Evolutionary conservation across 2,888 invertebrate species (phyloP).

Genomic region (Drosophila gaucha): DNA sequence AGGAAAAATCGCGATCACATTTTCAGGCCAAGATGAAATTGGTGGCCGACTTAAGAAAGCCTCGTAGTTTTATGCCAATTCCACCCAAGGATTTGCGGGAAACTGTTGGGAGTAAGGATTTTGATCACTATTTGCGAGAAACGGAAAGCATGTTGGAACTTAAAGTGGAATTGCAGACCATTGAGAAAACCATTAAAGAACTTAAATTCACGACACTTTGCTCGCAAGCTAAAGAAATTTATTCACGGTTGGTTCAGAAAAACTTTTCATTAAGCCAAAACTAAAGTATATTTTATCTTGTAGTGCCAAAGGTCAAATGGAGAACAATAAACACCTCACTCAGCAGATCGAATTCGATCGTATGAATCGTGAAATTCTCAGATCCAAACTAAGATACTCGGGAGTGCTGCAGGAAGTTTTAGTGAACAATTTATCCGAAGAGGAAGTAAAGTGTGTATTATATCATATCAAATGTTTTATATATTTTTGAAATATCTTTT

Average conservation of each 20-base stretch:
- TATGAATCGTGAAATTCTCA: background rate
- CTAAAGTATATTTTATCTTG: background rate
- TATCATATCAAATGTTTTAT: background rate
- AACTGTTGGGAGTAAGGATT: background rate
- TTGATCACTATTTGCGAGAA: background rate
- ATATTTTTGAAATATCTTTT: background rate
- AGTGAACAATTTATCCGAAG: constrained; percentile 1
- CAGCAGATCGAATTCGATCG: background rate
- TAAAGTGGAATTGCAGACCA: background rate
- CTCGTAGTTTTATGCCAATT: background rate
- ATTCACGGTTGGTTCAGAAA: background rate
- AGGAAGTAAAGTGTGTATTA: constrained; percentile 6
- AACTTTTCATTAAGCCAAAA: background rate
- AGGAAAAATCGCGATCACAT: background rate
- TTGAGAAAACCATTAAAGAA: background rate
- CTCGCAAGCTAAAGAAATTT: constrained; percentile 3
- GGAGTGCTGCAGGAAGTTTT: background rate
- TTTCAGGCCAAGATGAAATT: background rate
- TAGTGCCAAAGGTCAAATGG: background rate
- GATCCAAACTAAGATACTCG: background rate
- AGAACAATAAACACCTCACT: background rate
- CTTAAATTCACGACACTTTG: background rate
- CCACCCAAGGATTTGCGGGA: background rate
- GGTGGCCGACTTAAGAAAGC: background rate
- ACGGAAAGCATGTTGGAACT: background rate